A percentile compares a stretch with the other conserved stretches of the same genome.
phyloP scores from a whole-genome alignment of 2,888 invertebrate species.

The Drosophila affinis region DNA sequence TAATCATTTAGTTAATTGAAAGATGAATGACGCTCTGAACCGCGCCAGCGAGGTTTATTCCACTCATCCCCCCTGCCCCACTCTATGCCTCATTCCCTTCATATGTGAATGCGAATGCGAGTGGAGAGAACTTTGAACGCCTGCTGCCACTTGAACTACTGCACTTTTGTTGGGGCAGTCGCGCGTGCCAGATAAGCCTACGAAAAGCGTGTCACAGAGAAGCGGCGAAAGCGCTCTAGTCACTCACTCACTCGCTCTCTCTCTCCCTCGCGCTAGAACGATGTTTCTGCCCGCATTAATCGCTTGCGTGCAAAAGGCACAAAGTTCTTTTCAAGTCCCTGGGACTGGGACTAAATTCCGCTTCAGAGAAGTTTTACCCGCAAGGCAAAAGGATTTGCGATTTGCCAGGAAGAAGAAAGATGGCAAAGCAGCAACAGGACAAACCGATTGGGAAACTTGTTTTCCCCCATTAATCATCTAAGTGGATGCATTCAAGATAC shows the following conservation, averaged over 20 bases:
- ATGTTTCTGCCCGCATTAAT: background rate
- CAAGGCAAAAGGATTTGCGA: background rate
- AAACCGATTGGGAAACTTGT: background rate
- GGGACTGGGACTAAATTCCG: background rate
- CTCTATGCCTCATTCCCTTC: background rate
- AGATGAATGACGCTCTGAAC: background rate
- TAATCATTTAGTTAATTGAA: background rate
- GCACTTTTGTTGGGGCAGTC: conserved; percentile 31
- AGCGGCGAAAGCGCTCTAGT: background rate
- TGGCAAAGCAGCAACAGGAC: background rate
- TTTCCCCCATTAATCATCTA: background rate
- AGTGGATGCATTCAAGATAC: background rate
- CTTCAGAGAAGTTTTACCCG: background rate
- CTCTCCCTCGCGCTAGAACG: background rate
- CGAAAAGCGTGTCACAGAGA: background rate
- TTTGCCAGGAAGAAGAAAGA: background rate
- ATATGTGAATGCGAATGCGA: background rate
- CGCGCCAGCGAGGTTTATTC: background rate
- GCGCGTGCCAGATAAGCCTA: conserved; percentile 30
- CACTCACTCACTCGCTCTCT: background rate
- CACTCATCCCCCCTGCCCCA: background rate
- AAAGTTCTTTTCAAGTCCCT: background rate
- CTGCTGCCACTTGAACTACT: conserved; percentile 27
- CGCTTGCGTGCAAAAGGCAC: background rate
- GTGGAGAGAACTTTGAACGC: conserved; percentile 8